phyloP scores from a whole-genome alignment of 2,797 vertebrate species.

The Aulostomus chinensis region DNA sequence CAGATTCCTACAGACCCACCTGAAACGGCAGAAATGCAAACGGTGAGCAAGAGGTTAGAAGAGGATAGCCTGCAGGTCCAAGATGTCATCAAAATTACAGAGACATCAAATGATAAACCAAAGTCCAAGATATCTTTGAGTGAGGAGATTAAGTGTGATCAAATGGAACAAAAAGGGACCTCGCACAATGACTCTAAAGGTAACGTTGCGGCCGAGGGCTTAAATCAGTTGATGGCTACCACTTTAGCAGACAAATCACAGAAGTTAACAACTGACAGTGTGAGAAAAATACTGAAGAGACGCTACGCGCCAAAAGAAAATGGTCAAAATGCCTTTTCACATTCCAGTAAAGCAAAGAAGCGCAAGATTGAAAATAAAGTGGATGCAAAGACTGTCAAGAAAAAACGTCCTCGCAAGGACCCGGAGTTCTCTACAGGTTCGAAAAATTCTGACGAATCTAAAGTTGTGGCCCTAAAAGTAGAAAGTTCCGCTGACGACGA shows the following conservation, averaged over 20 bases:
- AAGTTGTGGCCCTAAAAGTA: not conserved
- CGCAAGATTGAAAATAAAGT: not conserved
- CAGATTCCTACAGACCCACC: not conserved
- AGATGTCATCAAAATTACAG: not conserved
- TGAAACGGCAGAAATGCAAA: constrained; percentile 3
- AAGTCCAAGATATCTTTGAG: not conserved
- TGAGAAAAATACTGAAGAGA: constrained; percentile 12
- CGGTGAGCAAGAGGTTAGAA: not conserved
- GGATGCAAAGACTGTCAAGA: constrained; percentile 1
- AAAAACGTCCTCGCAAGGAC: not conserved
- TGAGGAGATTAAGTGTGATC: constrained; percentile 4
- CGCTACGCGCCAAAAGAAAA: not conserved
- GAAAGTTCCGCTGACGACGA: constrained; percentile 4
- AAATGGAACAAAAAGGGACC: not conserved
- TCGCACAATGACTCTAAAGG: not conserved
- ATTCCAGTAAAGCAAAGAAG: constrained; percentile 22
- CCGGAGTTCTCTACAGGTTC: not conserved
- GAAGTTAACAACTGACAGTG: not conserved
- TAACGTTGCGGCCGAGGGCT: not conserved
- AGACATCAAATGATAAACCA: not conserved
- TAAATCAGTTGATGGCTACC: not conserved
- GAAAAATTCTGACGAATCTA: not conserved
- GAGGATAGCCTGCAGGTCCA: not conserved
- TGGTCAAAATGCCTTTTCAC: not conserved
- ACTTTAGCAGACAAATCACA: constrained; percentile 1